Conservation (phyloP, 1,140 invertebrate species). For the Patella vulgata region DNA sequence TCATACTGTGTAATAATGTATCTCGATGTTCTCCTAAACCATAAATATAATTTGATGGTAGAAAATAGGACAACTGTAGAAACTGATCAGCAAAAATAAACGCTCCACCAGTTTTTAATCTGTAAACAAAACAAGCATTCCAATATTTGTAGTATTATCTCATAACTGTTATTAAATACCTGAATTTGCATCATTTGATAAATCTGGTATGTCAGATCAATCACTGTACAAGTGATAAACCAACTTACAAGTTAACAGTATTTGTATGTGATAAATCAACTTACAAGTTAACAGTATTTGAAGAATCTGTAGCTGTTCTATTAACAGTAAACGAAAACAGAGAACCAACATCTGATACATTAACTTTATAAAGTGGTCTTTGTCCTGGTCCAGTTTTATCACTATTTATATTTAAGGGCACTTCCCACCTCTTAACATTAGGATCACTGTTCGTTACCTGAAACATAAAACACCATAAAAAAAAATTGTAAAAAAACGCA, state of each 20-base stretch:
- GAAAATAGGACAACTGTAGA: constrained; percentile 41
- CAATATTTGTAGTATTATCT: too few species aligned
- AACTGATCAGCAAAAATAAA: constrained; percentile 51
- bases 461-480: too few species aligned
- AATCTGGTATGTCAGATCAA: too few species aligned
- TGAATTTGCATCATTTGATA: too few species aligned
- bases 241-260: too few species aligned
- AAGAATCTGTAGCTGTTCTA: background rate
- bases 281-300: too few species aligned
- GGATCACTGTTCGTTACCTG: too few species aligned
- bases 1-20: constrained; percentile 33
- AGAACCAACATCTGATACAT: constrained; percentile 21
- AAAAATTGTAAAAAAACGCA: too few species aligned
- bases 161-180: too few species aligned
- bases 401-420: constrained; percentile 25
- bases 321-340: constrained; percentile 33
- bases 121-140: constrained; percentile 23
- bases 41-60: constrained; percentile 42
- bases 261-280: too few species aligned
- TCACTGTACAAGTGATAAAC: too few species aligned
- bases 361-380: constrained; percentile 30
- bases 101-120: constrained; percentile 37
- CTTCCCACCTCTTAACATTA: constrained; percentile 45
- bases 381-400: constrained; percentile 8
- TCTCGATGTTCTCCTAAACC: constrained; percentile 48